These are phyloP conservation scores for Ictidomys tridecemlineatus DNA, from an alignment of 2,113 vertebrate species.

Conservation along the genomic window DNA sequence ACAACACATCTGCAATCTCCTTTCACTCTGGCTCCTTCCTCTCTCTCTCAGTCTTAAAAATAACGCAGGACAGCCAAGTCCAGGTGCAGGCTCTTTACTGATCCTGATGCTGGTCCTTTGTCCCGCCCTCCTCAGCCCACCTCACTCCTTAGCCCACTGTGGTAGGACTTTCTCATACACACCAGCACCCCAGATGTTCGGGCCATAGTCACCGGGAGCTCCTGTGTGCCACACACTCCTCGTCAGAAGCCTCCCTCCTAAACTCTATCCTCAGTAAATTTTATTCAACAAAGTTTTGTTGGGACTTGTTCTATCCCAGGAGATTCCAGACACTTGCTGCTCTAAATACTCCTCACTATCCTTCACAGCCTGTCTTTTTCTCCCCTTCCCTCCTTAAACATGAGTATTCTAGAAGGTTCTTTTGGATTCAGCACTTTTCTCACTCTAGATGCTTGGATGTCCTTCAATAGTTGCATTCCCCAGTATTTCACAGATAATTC, in stretches of 20 bases:
- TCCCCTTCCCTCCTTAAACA: not conserved
- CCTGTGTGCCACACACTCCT: not conserved
- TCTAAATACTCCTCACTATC: not conserved
- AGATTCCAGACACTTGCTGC: not conserved
- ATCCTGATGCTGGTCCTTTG: not conserved
- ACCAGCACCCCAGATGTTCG: not conserved
- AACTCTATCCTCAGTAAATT: not conserved
- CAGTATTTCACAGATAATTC: not conserved
- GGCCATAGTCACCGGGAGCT: not conserved
- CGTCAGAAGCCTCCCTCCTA: not conserved
- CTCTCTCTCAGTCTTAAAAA: not conserved
- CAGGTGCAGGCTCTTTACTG: not conserved
- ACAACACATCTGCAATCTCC: too few species aligned
- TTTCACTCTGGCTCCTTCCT: not conserved
- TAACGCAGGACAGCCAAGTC: not conserved
- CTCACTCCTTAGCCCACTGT: not conserved
- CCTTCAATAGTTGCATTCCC: not conserved
- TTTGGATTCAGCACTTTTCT: not conserved
- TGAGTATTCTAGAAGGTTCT: not conserved
- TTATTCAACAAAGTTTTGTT: not conserved
- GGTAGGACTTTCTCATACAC: not conserved
- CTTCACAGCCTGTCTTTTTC: not conserved
- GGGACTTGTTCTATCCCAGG: not conserved
- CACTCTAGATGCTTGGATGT: not conserved
- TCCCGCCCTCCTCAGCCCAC: not conserved